Evolutionary conservation across 2,888 invertebrate species (phyloP).

Genomic region (Polyommatus iphigenia): DNA sequence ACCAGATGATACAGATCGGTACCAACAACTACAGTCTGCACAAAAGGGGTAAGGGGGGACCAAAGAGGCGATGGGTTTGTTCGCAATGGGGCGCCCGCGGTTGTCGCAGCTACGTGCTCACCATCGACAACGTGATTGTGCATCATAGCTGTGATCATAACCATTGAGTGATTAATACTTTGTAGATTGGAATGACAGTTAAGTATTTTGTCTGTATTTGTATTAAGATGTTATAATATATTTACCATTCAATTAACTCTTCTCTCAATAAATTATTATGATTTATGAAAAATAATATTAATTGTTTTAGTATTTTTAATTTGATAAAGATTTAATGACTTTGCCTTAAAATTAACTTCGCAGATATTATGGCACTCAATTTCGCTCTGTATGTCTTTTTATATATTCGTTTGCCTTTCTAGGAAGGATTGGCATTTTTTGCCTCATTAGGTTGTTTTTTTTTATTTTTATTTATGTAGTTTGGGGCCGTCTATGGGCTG

Average conservation of each 20-base stretch:
- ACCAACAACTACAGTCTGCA: not conserved
- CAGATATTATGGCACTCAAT: too few species aligned
- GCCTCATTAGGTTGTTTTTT: too few species aligned
- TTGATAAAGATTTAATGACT: too few species aligned
- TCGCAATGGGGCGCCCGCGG: constrained; percentile 37
- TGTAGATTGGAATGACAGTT: not conserved
- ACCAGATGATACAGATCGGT: not conserved
- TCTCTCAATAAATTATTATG: not conserved
- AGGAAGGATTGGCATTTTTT: too few species aligned
- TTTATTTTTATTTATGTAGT: too few species aligned
- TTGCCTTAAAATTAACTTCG: too few species aligned
- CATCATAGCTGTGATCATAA: not conserved
- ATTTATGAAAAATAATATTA: not conserved
- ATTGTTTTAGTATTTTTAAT: too few species aligned
- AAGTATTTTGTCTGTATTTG: not conserved
- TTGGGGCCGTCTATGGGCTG: too few species aligned
- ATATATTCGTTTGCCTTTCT: too few species aligned
- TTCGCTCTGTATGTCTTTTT: too few species aligned
- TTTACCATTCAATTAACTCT: not conserved
- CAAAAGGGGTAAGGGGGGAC: constrained; percentile 37
- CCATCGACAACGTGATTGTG: not conserved
- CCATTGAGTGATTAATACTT: not conserved
- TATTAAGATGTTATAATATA: too few species aligned
- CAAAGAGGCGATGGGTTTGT: constrained; percentile 48
- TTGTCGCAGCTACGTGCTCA: not conserved